Evolutionary conservation across 2,113 vertebrate species (phyloP), one percentile per base, ranked within the genome.

Genomic region (Microtus montanus): DNA sequence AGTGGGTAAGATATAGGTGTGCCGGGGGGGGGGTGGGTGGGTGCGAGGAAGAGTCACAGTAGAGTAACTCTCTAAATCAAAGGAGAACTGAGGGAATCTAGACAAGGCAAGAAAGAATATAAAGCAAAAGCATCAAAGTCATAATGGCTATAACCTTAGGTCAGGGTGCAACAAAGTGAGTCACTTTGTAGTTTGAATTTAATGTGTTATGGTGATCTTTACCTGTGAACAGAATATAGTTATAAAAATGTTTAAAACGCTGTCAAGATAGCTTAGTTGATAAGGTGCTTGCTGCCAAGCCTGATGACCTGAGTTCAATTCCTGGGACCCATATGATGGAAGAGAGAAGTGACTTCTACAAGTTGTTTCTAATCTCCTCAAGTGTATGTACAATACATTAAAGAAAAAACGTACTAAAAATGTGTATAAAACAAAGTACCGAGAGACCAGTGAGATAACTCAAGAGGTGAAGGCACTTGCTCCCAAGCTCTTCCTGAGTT

Each of bases 21-120:
- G 54, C 26, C 26, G 0, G 2, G 11, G 49, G 2, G 49, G 6
- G n/a, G 13, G n/a, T n/a, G 80, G 30, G 14, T 3, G 24, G 10
- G 44, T 0, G 44, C 44, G 4, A 44, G 44, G 44, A 7, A 41
- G 28, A 63, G 15, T 66, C 61, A 44, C 38, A 47, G 28, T 35
- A 66, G 61, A 33, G 41, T 44, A 84, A 33, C 26, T 20, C 54
- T 20, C 54, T 20, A 20, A 58, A 87, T 70, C 44, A 95, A 86
- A 94, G 68, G 80, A 82, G 26, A 87, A 26, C 35, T 71, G 64
- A 41, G 47, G 61, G 58, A 61, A 41, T 84, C 38, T 64, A 84
- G 38, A 38, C 54, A 84, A 44, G 61, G 82, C 82, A 64, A 64
- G 61, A 84, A 64, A 64, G 20, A 80, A 41, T 41, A 87, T 54